Evolutionary conservation across 2,888 invertebrate species (phyloP).

Genomic region (Dryococelus australis): DNA sequence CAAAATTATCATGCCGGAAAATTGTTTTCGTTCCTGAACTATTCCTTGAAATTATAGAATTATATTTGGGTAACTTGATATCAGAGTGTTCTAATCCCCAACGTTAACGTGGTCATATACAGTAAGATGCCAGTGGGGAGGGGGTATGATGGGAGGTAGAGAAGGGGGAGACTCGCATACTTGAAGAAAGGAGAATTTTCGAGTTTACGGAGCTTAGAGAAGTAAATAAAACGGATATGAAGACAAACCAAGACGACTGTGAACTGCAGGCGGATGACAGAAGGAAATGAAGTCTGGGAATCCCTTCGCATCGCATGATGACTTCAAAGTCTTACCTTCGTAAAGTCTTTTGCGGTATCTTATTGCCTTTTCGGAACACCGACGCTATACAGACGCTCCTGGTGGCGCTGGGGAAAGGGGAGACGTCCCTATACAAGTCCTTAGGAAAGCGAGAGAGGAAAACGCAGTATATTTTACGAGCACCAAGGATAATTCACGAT

Average conservation of each 20-base stretch:
- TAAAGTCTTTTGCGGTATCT: not conserved
- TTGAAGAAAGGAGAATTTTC: not conserved
- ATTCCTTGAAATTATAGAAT: too few species aligned
- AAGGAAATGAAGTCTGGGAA: conserved; percentile 3
- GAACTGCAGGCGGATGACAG: not conserved
- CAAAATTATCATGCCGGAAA: too few species aligned
- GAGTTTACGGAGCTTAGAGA: not conserved
- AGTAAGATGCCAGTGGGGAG: too few species aligned
- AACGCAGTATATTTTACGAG: too few species aligned
- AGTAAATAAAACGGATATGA: not conserved
- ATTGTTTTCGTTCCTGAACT: too few species aligned
- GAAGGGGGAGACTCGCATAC: not conserved
- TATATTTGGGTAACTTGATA: too few species aligned
- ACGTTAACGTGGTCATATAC: too few species aligned
- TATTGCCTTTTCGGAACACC: not conserved
- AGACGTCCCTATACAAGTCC: not conserved
- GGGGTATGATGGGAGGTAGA: not conserved
- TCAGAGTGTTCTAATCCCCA: too few species aligned
- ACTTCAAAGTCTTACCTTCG: not conserved
- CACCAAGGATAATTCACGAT: too few species aligned
- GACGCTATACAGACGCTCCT: not conserved
- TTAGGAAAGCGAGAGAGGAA: too few species aligned
- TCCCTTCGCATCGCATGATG: not conserved
- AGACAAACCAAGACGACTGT: not conserved
- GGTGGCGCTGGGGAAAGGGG: not conserved